Conservation (phyloP, 2,888 invertebrate species). For the Hypsopygia costalis region DNA sequence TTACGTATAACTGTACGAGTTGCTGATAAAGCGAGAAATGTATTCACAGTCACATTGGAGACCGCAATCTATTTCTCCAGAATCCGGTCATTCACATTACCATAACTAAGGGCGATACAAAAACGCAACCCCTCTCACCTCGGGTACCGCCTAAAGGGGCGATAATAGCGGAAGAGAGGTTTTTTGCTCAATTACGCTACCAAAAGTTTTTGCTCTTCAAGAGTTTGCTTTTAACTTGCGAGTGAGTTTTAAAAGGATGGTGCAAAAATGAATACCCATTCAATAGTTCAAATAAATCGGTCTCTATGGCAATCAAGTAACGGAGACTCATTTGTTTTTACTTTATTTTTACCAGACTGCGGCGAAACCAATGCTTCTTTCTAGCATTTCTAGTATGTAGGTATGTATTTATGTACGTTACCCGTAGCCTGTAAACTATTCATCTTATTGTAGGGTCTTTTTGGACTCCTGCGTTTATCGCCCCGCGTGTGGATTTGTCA, state of each 20-base stretch:
- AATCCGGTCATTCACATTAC: conserved; percentile 42
- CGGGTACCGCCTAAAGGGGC: neutral
- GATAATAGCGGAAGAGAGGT: conserved; percentile 1
- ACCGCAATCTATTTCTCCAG: conserved; percentile 41
- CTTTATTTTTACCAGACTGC: too few species aligned
- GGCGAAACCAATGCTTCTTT: too few species aligned
- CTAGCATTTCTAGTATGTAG: too few species aligned
- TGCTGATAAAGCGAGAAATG: conserved; percentile 29
- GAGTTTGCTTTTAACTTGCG: neutral
- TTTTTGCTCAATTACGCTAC: neutral
- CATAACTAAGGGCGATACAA: conserved; percentile 49
- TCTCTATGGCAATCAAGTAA: too few species aligned
- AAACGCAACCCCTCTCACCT: conserved; percentile 17
- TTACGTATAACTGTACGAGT: neutral
- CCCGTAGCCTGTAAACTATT: too few species aligned
- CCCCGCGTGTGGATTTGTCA: too few species aligned
- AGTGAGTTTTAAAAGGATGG: neutral
- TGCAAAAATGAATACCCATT: neutral
- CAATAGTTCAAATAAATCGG: neutral
- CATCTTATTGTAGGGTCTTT: too few species aligned
- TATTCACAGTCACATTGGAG: conserved; percentile 35
- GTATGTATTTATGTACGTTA: too few species aligned
- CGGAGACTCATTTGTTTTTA: too few species aligned
- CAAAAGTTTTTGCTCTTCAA: neutral
- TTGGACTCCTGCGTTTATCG: too few species aligned